A percentile compares a stretch with the other conserved stretches of the same genome.
Evolutionary conservation across 2,888 invertebrate genomes (phyloP).

Genomic region (Colletes collaris): DNA sequence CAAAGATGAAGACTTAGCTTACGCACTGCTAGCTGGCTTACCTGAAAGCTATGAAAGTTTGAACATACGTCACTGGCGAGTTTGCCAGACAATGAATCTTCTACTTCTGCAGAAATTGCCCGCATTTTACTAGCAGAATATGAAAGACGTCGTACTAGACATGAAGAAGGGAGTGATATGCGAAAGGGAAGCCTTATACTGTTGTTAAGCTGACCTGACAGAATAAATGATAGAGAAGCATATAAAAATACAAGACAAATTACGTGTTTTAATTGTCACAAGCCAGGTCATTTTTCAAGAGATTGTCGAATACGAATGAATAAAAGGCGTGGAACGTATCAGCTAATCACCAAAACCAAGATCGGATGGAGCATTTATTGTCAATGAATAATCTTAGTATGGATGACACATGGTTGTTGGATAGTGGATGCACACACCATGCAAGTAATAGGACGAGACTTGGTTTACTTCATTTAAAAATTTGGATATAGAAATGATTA

Average conservation of each 20-base stretch:
- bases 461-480: conserved; percentile 11
- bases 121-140: neutral
- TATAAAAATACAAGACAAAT: neutral
- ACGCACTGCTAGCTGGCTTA: neutral
- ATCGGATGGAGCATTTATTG: conserved; percentile 1
- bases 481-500: neutral
- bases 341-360: neutral
- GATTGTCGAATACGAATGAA: neutral
- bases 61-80: neutral
- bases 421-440: conserved; percentile 20
- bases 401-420: conserved; percentile 8
- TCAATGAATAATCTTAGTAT: neutral
- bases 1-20: neutral
- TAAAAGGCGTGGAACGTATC: neutral
- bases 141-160: neutral
- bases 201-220: neutral
- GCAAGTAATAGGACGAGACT: conserved; percentile 16
- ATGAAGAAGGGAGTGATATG: neutral
- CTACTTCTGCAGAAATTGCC: neutral
- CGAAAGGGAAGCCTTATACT: neutral
- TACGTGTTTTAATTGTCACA: conserved; percentile 19
- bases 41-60: neutral
- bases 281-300: neutral
- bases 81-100: neutral
- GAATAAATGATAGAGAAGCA: neutral